phyloP scores from a whole-genome alignment of 1,140 invertebrate genomes.

The Bacillus rossius region DNA sequence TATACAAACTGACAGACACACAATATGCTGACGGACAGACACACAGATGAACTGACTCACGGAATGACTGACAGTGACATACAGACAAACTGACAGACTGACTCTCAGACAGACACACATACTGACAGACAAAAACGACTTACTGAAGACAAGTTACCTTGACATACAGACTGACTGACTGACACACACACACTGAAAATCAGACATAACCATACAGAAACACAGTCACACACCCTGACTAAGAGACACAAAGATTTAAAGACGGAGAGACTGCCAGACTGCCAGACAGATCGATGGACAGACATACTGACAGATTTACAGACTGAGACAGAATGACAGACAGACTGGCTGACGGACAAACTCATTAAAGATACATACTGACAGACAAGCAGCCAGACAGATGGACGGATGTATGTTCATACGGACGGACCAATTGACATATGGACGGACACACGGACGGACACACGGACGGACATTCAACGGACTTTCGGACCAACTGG shows the following conservation, averaged over 20 bases:
- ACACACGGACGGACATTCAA: too few species aligned
- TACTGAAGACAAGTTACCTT: background rate
- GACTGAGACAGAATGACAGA: background rate
- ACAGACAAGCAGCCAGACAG: background rate
- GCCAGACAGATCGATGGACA: background rate
- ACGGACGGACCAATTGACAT: too few species aligned
- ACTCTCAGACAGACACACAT: background rate
- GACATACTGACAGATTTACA: background rate
- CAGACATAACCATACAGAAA: too few species aligned
- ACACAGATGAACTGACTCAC: background rate
- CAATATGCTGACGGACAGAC: background rate
- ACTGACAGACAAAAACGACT: background rate
- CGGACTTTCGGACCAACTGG: too few species aligned
- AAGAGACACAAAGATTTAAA: background rate
- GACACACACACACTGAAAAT: background rate
- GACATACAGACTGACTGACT: background rate
- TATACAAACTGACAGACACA: background rate
- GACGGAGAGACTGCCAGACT: too few species aligned
- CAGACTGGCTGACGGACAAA: background rate
- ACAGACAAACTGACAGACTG: background rate
- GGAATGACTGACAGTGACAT: background rate
- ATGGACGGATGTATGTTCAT: too few species aligned
- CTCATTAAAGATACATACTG: background rate
- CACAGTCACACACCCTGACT: background rate
- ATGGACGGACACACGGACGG: too few species aligned